Evolutionary conservation across 1,140 invertebrate genomes (phyloP).

Genomic region (Panagrolaimus sp.): DNA sequence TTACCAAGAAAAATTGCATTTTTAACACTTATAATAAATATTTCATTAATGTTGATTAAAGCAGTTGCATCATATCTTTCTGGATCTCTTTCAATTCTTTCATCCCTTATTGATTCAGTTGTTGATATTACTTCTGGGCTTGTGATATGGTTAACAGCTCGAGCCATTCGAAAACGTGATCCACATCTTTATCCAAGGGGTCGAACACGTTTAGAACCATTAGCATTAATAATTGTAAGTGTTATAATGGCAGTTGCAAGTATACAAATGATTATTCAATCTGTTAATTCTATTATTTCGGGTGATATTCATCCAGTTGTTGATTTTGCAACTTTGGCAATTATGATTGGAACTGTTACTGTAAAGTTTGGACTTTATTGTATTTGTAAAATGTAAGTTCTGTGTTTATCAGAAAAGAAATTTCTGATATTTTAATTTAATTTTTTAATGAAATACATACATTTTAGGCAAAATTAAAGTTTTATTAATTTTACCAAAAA

Average conservation of each 20-base stretch:
- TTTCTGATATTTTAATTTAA: too few relatives aligned
- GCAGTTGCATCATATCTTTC: constrained; percentile 61
- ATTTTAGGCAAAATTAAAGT: constrained; percentile 60
- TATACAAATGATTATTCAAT: constrained; percentile 61
- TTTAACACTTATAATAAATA: constrained; percentile 49
- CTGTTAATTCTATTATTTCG: constrained; percentile 56
- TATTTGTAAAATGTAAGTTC: constrained; percentile 54
- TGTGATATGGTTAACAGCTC: constrained; percentile 62
- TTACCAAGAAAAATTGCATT: constrained; percentile 21
- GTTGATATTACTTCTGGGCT: constrained; percentile 62
- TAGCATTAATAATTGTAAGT: constrained; percentile 59
- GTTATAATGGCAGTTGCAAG: constrained; percentile 63
- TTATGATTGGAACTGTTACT: constrained; percentile 60
- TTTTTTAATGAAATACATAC: too few relatives aligned
- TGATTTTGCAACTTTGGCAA: constrained; percentile 57
- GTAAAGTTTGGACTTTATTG: constrained; percentile 60
- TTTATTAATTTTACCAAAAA: constrained; percentile 60
- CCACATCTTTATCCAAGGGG: constrained; percentile 63
- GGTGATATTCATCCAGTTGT: constrained; percentile 41
- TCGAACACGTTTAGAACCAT: constrained; percentile 62
- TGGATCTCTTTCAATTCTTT: constrained; percentile 63
- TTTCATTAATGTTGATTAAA: constrained; percentile 60
- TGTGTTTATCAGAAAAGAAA: too few relatives aligned
- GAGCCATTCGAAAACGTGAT: constrained; percentile 61
- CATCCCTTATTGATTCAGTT: constrained; percentile 62